These are phyloP conservation scores for Musca vetustissima DNA, from an alignment of 1,140 invertebrate species.

Conservation along the genomic window DNA sequence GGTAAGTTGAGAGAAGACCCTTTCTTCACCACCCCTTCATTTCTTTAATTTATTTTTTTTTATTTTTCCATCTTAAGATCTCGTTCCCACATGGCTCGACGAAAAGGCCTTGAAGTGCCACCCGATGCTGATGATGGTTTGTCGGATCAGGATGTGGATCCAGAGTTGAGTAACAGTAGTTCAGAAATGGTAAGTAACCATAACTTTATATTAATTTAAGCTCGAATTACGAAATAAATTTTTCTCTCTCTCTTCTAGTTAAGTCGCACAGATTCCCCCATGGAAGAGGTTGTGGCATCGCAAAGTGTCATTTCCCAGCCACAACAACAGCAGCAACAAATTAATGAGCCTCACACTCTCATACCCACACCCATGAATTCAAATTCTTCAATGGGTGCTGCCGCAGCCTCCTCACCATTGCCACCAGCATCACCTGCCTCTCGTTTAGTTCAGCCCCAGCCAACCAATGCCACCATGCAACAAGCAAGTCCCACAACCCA, in stretches of 20 bases:
- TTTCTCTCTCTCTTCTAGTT: constrained; percentile 33
- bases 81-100: constrained; percentile 74
- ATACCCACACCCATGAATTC: constrained; percentile 10
- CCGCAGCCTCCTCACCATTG: constrained; percentile 37
- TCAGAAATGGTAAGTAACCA: constrained; percentile 45
- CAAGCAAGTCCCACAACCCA: constrained; percentile 28
- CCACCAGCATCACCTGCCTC: constrained; percentile 47
- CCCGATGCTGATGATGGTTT: constrained; percentile 60
- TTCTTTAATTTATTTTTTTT: neutral
- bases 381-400: neutral
- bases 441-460: constrained; percentile 39
- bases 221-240: too few relatives aligned
- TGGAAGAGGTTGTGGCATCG: constrained; percentile 37
- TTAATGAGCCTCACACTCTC: constrained; percentile 3
- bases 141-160: constrained; percentile 57
- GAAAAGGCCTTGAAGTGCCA: constrained; percentile 62
- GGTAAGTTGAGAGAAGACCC: constrained; percentile 41
- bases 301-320: neutral
- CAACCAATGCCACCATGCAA: too few relatives aligned
- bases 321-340: constrained; percentile 27
- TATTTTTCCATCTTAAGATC: constrained; percentile 59
- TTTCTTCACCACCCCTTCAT: neutral
- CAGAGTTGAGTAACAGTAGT: constrained; percentile 51
- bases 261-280: constrained; percentile 46
- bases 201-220: neutral